Conservation (phyloP, 2,797 vertebrate genomes). For the Podarcis siculus region DNA sequence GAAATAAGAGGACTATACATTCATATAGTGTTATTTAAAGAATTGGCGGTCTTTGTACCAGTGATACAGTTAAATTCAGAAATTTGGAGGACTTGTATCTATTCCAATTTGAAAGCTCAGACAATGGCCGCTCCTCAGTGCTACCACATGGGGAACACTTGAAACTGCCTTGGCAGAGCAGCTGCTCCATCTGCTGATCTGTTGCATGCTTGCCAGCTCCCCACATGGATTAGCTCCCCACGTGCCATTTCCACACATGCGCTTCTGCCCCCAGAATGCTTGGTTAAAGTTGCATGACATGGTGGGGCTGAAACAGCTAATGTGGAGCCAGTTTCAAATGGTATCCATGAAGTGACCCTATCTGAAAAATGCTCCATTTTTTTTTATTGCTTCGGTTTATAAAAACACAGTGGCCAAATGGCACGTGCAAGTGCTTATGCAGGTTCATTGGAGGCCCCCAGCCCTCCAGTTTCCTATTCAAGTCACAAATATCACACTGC, state of each 20-base stretch:
- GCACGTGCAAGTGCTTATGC: background rate
- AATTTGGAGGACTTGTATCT: slow-evolving; percentile 46
- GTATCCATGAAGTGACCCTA: background rate
- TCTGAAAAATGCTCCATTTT: background rate
- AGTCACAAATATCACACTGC: background rate
- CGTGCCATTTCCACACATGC: background rate
- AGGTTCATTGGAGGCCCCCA: background rate
- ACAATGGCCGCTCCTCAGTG: background rate
- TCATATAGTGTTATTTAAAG: slow-evolving; percentile 46
- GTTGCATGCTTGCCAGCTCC: background rate
- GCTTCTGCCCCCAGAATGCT: background rate
- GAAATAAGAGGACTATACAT: slow-evolving; percentile 41
- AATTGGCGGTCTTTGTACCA: slow-evolving; percentile 35
- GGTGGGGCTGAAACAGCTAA: background rate
- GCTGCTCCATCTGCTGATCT: background rate
- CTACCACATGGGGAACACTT: background rate
- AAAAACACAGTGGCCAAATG: background rate
- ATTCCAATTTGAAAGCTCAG: slow-evolving; percentile 52
- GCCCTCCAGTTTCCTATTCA: background rate
- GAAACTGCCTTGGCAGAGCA: background rate
- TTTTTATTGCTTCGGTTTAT: background rate
- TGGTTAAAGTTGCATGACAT: background rate
- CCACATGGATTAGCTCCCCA: background rate
- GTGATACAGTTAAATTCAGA: slow-evolving; percentile 59
- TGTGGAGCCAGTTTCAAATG: background rate